Percentiles rank a stretch among this genome's conserved stretches.
Conservation (phyloP, 2,888 invertebrate genomes). For the Alsophila aescularia region DNA sequence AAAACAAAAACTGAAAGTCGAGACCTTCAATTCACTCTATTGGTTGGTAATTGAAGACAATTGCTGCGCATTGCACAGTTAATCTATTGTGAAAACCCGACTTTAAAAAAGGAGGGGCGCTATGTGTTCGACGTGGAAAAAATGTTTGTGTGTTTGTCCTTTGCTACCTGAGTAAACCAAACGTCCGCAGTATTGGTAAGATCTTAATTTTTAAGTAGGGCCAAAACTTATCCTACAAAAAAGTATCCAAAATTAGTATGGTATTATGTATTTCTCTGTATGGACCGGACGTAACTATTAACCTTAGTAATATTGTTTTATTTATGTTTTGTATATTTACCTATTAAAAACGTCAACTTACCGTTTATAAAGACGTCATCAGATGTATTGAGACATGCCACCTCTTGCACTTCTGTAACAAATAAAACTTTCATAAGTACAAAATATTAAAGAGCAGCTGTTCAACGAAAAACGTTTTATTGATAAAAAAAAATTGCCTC, state of each 20-base stretch:
- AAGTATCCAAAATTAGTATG: too few species aligned
- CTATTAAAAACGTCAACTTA: constrained; percentile 54
- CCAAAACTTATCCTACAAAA: too few species aligned
- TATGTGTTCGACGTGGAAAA: too few species aligned
- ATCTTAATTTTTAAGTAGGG: too few species aligned
- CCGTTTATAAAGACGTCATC: constrained; percentile 66
- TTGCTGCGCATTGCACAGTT: constrained; percentile 56
- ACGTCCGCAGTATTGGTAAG: too few species aligned
- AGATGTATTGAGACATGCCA: constrained; percentile 66
- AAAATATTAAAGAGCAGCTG: constrained; percentile 31
- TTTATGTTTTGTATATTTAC: too few species aligned
- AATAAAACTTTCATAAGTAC: constrained; percentile 40
- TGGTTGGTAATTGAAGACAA: constrained; percentile 42
- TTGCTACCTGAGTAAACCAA: too few species aligned
- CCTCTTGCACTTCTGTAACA: constrained; percentile 78
- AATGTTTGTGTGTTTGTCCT: too few species aligned
- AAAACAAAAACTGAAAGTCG: neutral
- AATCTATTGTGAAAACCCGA: too few species aligned
- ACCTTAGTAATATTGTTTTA: too few species aligned
- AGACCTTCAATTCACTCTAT: constrained; percentile 3
- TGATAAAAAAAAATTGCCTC: constrained; percentile 37
- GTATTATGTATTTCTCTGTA: neutral
- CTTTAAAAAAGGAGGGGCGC: too few species aligned
- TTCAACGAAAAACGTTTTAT: constrained; percentile 16
- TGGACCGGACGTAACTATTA: too few species aligned